phyloP scores from a whole-genome alignment of 2,888 invertebrate genomes.

The Timandra comae region DNA sequence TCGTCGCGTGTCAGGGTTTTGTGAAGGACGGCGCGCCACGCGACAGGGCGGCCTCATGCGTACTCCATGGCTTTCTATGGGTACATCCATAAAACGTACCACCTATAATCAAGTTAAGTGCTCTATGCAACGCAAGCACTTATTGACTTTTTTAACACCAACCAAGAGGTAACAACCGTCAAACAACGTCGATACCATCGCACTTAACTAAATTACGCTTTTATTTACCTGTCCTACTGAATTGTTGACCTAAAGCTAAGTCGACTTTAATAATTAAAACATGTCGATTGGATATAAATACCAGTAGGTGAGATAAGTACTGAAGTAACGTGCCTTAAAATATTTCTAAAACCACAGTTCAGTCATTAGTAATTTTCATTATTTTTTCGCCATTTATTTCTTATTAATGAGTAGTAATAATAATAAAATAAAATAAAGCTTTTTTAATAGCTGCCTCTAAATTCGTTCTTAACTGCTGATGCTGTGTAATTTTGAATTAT shows the following conservation, averaged over 20 bases:
- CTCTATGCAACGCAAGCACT: constrained; percentile 56
- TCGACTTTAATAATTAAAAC: constrained; percentile 9
- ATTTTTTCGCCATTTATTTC: too few relatives aligned
- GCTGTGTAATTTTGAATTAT: too few relatives aligned
- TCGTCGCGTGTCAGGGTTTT: constrained; percentile 49
- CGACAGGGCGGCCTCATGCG: constrained; percentile 30
- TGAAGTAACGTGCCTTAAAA: too few relatives aligned
- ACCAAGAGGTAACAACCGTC: constrained; percentile 37
- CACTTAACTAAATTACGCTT: constrained; percentile 31
- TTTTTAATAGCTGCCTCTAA: too few relatives aligned
- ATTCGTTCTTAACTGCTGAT: too few relatives aligned
- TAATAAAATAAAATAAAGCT: too few relatives aligned
- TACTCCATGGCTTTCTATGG: constrained; percentile 34
- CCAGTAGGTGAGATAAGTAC: too few relatives aligned
- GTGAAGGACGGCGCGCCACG: constrained; percentile 37
- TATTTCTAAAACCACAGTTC: too few relatives aligned
- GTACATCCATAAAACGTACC: constrained; percentile 27
- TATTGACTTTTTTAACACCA: constrained; percentile 56
- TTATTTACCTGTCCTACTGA: constrained; percentile 29
- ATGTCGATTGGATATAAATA: constrained; percentile 6
- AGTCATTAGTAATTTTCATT: too few relatives aligned
- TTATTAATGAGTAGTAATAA: too few relatives aligned
- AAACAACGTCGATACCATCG: constrained; percentile 40
- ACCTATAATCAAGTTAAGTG: constrained; percentile 77
- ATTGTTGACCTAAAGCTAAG: constrained; percentile 31